These are phyloP conservation scores for Fistularia tabacaria DNA, from an alignment of 2,797 vertebrate species.

Conservation along the genomic window DNA sequence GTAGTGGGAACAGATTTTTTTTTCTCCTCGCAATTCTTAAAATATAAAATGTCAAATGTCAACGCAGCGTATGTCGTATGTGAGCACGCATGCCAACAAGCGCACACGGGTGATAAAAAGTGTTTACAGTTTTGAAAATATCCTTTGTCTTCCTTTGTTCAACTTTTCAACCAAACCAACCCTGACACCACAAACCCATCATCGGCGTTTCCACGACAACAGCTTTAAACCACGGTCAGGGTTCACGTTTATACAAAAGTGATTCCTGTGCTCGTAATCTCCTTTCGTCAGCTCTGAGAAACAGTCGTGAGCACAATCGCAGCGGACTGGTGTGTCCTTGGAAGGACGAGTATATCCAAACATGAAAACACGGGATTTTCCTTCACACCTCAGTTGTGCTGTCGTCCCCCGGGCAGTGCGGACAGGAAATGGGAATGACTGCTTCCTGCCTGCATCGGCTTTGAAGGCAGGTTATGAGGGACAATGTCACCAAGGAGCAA, in stretches of 20 bases:
- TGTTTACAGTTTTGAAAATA: not conserved
- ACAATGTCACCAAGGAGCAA: not conserved
- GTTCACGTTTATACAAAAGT: constrained; percentile 49
- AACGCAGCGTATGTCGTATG: no score
- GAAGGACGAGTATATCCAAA: constrained; percentile 50
- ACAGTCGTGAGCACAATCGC: constrained; percentile 12
- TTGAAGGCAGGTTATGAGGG: constrained; percentile 63
- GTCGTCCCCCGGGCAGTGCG: constrained; percentile 38
- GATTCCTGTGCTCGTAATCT: constrained; percentile 25
- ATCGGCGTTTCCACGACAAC: constrained; percentile 64
- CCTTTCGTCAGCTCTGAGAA: constrained; percentile 48
- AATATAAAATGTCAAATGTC: no score
- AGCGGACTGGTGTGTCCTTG: constrained; percentile 61
- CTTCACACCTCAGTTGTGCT: constrained; percentile 57
- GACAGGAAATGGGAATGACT: constrained; percentile 73
- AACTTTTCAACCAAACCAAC: constrained; percentile 48
- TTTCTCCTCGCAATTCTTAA: no score
- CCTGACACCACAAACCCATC: constrained; percentile 68
- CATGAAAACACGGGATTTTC: constrained; percentile 41
- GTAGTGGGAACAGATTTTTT: no score
- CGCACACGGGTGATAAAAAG: constrained; percentile 8
- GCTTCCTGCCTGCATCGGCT: constrained; percentile 69
- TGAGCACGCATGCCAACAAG: no score
- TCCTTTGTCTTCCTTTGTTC: constrained; percentile 30
- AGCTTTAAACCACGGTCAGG: constrained; percentile 48